These are phyloP conservation scores for Psittacara wagleri DNA, from an alignment of 2,113 vertebrate genomes.

Conservation along the genomic window DNA sequence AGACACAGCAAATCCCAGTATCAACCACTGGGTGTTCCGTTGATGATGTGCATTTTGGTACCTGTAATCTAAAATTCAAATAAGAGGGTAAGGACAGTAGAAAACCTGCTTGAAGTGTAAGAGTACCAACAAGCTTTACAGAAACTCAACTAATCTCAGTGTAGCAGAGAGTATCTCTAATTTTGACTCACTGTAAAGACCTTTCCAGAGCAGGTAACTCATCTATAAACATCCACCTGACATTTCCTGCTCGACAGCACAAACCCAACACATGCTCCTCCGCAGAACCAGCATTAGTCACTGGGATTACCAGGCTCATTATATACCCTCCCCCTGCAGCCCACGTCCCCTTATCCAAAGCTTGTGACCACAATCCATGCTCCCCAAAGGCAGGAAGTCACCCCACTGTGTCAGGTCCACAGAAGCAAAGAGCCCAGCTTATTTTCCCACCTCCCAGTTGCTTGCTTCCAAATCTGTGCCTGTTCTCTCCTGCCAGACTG, in stretches of 20 bases:
- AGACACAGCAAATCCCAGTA: neutral
- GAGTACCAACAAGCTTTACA: neutral
- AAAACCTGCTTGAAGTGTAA: neutral
- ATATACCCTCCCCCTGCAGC: neutral
- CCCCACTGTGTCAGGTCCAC: accelerated
- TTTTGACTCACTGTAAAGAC: neutral
- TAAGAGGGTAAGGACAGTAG: neutral
- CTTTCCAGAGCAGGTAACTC: neutral
- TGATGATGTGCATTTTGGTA: neutral
- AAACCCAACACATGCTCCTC: neutral
- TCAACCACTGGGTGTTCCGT: accelerated
- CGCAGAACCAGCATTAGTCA: neutral
- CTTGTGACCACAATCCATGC: neutral
- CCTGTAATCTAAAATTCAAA: neutral
- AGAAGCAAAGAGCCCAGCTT: neutral
- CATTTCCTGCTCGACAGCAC: conserved; percentile 48
- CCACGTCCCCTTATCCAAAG: neutral
- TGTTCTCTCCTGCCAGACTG: neutral
- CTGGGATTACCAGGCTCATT: neutral
- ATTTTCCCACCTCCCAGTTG: neutral
- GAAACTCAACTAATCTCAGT: neutral
- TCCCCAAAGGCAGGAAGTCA: neutral
- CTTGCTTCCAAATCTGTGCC: neutral
- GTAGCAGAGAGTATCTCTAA: neutral
- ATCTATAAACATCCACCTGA: neutral